These are phyloP conservation scores for Gadus macrocephalus DNA, from an alignment of 2,113 vertebrate genomes.

Conservation along the genomic window DNA sequence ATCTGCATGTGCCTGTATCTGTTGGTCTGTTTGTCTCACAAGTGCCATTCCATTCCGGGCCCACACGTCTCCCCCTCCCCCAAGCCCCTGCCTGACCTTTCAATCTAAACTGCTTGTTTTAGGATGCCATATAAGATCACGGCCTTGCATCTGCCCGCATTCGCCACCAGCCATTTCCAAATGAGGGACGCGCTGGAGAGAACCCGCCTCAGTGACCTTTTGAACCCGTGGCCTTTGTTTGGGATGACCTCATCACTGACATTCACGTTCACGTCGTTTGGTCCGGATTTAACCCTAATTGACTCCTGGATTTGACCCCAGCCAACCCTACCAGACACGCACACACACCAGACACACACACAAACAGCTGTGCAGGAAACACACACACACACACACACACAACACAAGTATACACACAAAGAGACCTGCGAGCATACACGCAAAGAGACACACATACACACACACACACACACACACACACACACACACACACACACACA, in stretches of 20 bases:
- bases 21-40: constrained; percentile 5
- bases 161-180: constrained; percentile 40
- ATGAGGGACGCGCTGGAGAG: constrained; percentile 48
- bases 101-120: constrained; percentile 69
- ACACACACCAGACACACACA: too few relatives aligned
- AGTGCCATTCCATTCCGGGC: constrained; percentile 22
- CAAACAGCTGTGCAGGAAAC: too few relatives aligned
- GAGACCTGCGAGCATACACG: too few relatives aligned
- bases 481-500: too few relatives aligned
- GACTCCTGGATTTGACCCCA: constrained; percentile 11
- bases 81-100: constrained; percentile 65
- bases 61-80: constrained; percentile 56
- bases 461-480: too few relatives aligned
- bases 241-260: constrained; percentile 58
- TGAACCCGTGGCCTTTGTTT: constrained; percentile 62
- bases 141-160: constrained; percentile 38
- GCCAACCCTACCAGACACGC: not conserved
- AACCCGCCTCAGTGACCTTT: constrained; percentile 52
- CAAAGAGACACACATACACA: too few relatives aligned
- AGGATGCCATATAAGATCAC: constrained; percentile 69
- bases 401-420: too few relatives aligned
- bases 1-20: constrained; percentile 12
- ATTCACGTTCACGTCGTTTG: constrained; percentile 51
- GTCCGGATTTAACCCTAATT: constrained; percentile 50
- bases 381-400: too few relatives aligned